Evolutionary conservation across 2,888 invertebrate genomes (phyloP).

Genomic region (Euzophera pinguis): DNA sequence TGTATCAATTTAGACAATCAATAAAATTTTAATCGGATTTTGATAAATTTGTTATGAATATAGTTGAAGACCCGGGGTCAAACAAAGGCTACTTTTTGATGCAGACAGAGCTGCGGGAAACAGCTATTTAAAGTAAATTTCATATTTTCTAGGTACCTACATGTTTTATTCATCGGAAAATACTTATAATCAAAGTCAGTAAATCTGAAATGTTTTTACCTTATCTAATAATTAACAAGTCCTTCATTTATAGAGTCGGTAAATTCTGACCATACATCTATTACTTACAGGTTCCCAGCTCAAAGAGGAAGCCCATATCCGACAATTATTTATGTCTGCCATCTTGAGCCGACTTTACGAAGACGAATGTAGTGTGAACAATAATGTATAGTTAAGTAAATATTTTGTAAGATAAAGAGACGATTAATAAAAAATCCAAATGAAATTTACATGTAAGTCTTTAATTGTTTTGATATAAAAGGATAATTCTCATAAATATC

Average conservation of each 20-base stretch:
- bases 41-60: too few species aligned
- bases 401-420: background rate
- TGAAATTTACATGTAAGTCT: background rate
- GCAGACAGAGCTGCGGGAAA: too few species aligned
- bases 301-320: constrained; percentile 57
- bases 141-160: too few species aligned
- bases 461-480: too few species aligned
- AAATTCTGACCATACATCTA: constrained; percentile 34
- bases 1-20: too few species aligned
- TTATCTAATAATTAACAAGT: background rate
- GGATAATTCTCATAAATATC: too few species aligned
- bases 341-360: constrained; percentile 22
- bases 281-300: constrained; percentile 37
- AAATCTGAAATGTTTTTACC: background rate
- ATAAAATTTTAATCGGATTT: too few species aligned
- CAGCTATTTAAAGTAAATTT: too few species aligned
- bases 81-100: too few species aligned
- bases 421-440: background rate
- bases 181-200: too few species aligned
- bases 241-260: constrained; percentile 4
- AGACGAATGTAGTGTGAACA: constrained; percentile 11
- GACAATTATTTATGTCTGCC: constrained; percentile 49
- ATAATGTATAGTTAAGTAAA: background rate
- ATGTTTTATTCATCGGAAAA: too few species aligned
- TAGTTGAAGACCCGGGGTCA: too few species aligned